Percentiles rank a stretch among this genome's conserved stretches.
These are phyloP conservation scores for Phylloscopus trochilus DNA, from an alignment of 2,113 vertebrate species.

Conservation along the genomic window DNA sequence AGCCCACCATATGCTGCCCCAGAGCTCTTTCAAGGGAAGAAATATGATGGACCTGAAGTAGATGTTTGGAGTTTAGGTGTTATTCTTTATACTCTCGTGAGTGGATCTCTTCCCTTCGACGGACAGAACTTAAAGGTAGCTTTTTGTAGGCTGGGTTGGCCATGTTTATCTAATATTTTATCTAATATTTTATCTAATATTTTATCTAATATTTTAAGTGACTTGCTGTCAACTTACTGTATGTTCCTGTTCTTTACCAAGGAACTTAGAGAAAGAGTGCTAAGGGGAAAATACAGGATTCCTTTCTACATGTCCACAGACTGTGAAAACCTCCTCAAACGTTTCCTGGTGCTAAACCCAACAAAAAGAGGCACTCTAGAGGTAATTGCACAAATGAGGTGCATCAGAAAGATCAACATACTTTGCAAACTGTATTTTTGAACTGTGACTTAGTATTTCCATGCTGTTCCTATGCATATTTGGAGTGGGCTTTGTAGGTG, in stretches of 20 bases:
- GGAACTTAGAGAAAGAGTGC: slow-evolving; percentile 96
- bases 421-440: neutral
- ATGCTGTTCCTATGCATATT: neutral
- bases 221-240: neutral
- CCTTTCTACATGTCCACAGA: slow-evolving; percentile 99
- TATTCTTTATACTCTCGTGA: slow-evolving; percentile 97
- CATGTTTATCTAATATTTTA: neutral
- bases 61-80: slow-evolving; percentile 99
- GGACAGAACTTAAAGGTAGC: slow-evolving; percentile 96
- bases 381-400: slow-evolving; percentile 77
- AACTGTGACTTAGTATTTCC: neutral
- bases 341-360: slow-evolving; percentile 98
- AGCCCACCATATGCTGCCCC: slow-evolving; percentile 97
- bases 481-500: neutral
- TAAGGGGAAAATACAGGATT: slow-evolving; percentile 97
- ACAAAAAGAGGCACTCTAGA: slow-evolving; percentile 96
- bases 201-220: neutral
- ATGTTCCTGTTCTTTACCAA: slow-evolving; percentile 42
- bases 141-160: neutral
- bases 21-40: slow-evolving; percentile 98
- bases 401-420: neutral
- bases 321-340: slow-evolving; percentile 99
- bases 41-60: slow-evolving; percentile 96
- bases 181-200: neutral
- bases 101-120: slow-evolving; percentile 96